Conservation (phyloP, 2,113 vertebrate species). For the Podilymbus podiceps region DNA sequence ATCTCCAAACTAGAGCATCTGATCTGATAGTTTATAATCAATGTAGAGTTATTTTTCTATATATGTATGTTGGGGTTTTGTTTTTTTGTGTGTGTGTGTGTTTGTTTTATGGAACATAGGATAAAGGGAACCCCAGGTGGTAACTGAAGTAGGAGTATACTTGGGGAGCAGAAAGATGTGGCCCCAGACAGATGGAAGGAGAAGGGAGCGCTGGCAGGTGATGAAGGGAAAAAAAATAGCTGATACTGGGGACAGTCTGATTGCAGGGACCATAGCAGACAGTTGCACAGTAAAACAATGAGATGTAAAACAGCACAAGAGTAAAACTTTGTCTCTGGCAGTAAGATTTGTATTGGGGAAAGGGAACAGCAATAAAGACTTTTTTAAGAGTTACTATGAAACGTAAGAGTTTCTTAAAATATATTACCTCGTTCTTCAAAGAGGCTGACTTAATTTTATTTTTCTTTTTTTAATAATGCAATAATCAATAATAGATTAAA, state of each 20-base stretch:
- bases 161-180: not conserved
- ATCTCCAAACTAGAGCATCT: not conserved
- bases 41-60: not conserved
- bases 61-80: rapidly evolving
- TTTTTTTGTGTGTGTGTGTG: too few relatives aligned
- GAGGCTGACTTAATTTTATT: constrained; percentile 5
- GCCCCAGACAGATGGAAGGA: not conserved
- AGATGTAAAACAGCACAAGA: not conserved
- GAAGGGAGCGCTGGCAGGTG: not conserved
- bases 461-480: constrained; percentile 24
- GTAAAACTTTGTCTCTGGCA: not conserved
- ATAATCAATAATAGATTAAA: constrained; percentile 46
- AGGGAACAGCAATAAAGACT: not conserved
- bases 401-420: not conserved
- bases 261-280: rapidly evolving
- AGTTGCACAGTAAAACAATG: not conserved
- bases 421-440: constrained; percentile 1
- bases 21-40: not conserved
- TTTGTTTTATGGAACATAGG: not conserved
- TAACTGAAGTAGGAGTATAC: not conserved
- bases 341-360: not conserved
- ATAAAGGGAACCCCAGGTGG: not conserved
- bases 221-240: not conserved
- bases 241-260: not conserved
- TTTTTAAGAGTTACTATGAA: constrained; percentile 2